phyloP scores from a whole-genome alignment of 2,113 vertebrate species.

The Dicaeum eximium region DNA sequence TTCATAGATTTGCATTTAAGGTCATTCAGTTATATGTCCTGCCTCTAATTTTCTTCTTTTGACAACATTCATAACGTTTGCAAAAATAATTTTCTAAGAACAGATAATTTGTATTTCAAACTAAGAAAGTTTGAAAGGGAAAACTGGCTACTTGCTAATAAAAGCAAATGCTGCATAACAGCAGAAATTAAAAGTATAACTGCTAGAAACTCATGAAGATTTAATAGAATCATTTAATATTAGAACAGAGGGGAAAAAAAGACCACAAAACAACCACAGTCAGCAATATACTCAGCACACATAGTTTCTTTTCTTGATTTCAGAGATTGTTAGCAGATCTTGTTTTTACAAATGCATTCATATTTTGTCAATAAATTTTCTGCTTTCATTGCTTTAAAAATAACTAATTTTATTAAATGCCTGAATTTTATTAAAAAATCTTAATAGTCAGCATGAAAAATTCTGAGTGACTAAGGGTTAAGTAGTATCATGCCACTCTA shows the following conservation, averaged over 20 bases:
- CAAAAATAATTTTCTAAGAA: background rate
- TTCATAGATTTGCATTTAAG: background rate
- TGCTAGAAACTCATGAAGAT: background rate
- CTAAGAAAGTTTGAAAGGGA: background rate
- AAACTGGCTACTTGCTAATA: background rate
- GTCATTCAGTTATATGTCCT: background rate
- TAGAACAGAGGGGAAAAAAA: background rate
- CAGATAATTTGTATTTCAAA: background rate
- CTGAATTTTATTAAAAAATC: background rate
- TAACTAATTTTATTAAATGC: background rate
- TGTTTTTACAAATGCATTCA: background rate
- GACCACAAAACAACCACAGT: background rate
- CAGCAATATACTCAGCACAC: background rate
- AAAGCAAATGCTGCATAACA: background rate
- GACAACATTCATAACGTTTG: background rate
- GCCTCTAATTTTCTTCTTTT: background rate
- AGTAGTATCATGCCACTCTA: background rate
- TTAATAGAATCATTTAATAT: background rate
- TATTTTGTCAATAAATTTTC: background rate
- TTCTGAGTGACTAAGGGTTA: background rate
- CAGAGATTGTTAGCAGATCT: background rate
- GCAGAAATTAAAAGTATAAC: background rate
- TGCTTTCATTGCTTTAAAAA: background rate
- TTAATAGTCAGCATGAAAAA: background rate
- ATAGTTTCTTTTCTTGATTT: background rate